Percentiles rank a stretch among this genome's conserved stretches.
phyloP scores from a whole-genome alignment of 2,113 vertebrate genomes.

The Protobothrops mucrosquamatus region DNA sequence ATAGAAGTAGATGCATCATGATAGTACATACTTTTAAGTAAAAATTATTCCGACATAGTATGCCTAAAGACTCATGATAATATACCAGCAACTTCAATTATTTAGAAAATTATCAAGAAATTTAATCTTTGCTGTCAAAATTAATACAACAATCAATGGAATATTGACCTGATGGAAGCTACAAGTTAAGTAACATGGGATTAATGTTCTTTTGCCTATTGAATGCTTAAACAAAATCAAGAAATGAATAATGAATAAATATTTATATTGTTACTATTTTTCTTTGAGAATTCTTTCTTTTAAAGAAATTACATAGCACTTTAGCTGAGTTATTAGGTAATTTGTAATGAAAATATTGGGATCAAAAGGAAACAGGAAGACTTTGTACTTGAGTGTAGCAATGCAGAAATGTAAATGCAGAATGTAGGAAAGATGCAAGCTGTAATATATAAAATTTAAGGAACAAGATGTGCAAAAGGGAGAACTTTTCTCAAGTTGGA shows the following conservation, averaged over 20 bases:
- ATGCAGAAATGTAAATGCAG: neutral
- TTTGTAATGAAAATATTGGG: constrained; percentile 13
- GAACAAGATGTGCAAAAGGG: neutral
- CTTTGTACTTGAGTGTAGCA: neutral
- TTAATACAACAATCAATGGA: constrained; percentile 40
- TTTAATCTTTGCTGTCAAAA: constrained; percentile 52
- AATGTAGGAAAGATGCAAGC: neutral
- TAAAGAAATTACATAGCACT: constrained; percentile 39
- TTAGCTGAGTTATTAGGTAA: constrained; percentile 67
- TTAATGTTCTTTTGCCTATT: constrained; percentile 49
- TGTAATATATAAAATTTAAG: neutral
- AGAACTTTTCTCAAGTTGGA: neutral
- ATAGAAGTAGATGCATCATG: neutral
- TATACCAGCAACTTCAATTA: neutral
- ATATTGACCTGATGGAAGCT: constrained; percentile 58
- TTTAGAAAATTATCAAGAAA: constrained; percentile 37
- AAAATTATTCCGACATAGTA: neutral
- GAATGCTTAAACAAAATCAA: constrained; percentile 27
- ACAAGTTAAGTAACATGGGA: constrained; percentile 45
- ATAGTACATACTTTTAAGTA: neutral
- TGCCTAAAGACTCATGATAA: neutral
- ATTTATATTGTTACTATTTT: constrained; percentile 21
- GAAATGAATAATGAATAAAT: constrained; percentile 53
- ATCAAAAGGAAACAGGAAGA: constrained; percentile 39
- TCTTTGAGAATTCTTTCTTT: constrained; percentile 34